These are phyloP conservation scores for Scrobipalpa costella DNA, from an alignment of 2,888 invertebrate species.

Conservation along the genomic window DNA sequence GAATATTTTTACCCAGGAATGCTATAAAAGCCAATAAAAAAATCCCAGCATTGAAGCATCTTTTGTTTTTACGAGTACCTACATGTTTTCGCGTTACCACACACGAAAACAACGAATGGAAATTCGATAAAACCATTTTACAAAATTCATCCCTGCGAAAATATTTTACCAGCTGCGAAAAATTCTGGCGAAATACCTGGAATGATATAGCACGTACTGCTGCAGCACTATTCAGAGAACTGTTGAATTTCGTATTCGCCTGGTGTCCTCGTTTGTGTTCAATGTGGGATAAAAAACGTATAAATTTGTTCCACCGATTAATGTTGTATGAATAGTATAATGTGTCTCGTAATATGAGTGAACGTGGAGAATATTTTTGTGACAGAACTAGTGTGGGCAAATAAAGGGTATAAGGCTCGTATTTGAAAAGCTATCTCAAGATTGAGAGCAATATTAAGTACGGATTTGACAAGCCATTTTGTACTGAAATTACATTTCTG, in stretches of 20 bases:
- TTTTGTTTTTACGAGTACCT: too few relatives aligned
- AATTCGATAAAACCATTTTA: neutral
- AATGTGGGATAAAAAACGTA: conserved; percentile 6
- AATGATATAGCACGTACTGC: neutral
- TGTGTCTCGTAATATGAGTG: neutral
- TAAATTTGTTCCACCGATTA: neutral
- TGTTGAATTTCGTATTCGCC: conserved; percentile 1
- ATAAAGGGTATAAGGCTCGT: too few relatives aligned
- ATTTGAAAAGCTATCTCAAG: neutral
- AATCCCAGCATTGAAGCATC: too few relatives aligned
- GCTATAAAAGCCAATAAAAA: too few relatives aligned
- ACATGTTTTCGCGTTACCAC: too few relatives aligned
- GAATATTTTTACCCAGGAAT: too few relatives aligned
- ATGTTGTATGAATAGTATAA: neutral
- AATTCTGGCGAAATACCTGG: neutral
- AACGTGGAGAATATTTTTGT: neutral
- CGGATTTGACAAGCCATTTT: too few relatives aligned
- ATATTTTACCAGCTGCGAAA: neutral
- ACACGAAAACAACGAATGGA: neutral
- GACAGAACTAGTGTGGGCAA: neutral
- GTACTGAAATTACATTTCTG: neutral
- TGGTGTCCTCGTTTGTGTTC: neutral
- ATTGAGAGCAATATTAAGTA: too few relatives aligned
- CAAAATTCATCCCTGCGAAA: neutral
- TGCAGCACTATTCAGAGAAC: conserved; percentile 3